Conservation (phyloP, 2,113 vertebrate genomes). For the Quiscalus mexicanus region DNA sequence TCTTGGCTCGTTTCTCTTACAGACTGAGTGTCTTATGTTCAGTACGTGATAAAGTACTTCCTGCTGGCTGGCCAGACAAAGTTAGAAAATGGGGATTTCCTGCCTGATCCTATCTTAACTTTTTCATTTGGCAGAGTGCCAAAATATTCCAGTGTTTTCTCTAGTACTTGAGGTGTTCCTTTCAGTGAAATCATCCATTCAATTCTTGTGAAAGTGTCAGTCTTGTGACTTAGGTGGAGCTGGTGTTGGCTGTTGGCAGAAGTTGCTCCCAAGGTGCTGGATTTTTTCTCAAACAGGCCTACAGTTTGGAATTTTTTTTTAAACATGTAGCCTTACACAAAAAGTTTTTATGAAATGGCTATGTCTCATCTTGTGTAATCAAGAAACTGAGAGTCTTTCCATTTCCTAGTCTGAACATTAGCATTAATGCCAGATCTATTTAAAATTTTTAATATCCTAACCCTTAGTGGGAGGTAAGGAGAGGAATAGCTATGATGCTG, state of each 20-base stretch:
- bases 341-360: neutral
- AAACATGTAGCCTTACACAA: neutral
- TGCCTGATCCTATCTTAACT: neutral
- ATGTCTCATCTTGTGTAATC: neutral
- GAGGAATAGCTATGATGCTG: neutral
- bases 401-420: neutral
- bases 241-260: neutral
- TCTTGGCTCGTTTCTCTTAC: neutral
- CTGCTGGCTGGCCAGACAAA: neutral
- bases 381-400: neutral
- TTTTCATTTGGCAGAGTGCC: neutral
- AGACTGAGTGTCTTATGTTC: neutral
- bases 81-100: conserved; percentile 6
- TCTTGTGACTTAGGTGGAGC: neutral
- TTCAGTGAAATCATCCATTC: neutral
- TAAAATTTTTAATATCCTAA: neutral
- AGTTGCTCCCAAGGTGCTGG: neutral
- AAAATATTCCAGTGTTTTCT: neutral
- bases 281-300: neutral
- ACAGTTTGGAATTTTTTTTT: neutral
- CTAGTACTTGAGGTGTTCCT: neutral
- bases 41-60: neutral
- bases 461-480: neutral
- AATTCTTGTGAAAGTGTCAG: neutral
- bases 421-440: neutral